phyloP scores from a whole-genome alignment of 2,113 vertebrate species.

The Equus przewalskii region DNA sequence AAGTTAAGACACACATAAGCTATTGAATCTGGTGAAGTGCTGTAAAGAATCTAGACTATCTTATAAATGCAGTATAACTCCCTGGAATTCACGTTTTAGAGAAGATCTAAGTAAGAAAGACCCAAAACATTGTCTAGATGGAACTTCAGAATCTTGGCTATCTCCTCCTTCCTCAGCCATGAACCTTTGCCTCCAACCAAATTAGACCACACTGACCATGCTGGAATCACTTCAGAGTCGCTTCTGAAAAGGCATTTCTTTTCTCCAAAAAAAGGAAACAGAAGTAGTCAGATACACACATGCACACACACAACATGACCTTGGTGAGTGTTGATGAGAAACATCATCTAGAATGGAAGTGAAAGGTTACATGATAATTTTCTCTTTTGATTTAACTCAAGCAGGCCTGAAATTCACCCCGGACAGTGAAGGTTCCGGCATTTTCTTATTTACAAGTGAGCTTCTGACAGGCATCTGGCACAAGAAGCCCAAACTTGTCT shows the following conservation, averaged over 20 bases:
- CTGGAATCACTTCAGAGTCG: neutral
- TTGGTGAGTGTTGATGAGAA: neutral
- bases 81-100: constrained; percentile 12
- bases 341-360: neutral
- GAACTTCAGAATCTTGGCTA: neutral
- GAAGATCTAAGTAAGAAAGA: neutral
- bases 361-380: neutral
- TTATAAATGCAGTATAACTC: neutral
- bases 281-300: neutral
- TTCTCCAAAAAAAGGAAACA: constrained; percentile 37
- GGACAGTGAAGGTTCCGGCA: neutral
- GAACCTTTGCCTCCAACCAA: neutral
- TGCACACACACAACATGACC: too few relatives aligned
- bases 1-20: neutral
- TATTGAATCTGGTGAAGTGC: neutral
- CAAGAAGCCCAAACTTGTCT: constrained; percentile 37
- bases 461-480: neutral
- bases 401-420: constrained; percentile 45
- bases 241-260: neutral
- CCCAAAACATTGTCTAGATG: neutral
- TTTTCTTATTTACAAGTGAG: constrained; percentile 61
- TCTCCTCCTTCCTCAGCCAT: neutral
- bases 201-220: neutral
- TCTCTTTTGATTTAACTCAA: constrained; percentile 25
- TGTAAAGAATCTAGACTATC: neutral